phyloP scores from a whole-genome alignment of 2,797 vertebrate genomes.

The Siniperca obscura region DNA sequence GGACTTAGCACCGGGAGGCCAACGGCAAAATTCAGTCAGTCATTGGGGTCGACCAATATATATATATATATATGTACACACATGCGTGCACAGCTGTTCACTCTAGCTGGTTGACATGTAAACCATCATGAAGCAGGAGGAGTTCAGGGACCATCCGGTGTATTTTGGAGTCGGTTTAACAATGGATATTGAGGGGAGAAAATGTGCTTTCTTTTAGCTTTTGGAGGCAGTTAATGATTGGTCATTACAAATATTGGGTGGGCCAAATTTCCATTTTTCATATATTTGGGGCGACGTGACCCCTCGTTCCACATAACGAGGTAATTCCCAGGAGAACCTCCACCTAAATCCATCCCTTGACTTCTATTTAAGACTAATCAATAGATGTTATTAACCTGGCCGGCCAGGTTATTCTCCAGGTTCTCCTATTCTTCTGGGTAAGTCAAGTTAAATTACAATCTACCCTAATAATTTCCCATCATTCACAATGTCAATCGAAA shows the following conservation, averaged over 20 bases:
- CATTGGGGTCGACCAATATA: too few species aligned
- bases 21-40: background rate
- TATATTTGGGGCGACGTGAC: background rate
- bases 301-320: background rate
- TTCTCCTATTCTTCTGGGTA: constrained; percentile 8
- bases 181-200: background rate
- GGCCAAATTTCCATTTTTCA: background rate
- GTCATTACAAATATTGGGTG: background rate
- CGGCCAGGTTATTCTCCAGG: constrained; percentile 15
- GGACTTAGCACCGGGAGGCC: background rate
- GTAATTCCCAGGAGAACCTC: constrained; percentile 29
- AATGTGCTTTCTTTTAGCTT: background rate
- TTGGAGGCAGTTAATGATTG: background rate
- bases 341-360: constrained; percentile 48
- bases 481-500: constrained; percentile 22
- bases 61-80: too few species aligned
- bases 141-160: background rate
- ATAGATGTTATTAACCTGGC: constrained; percentile 44
- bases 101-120: background rate
- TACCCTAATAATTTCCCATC: constrained; percentile 30
- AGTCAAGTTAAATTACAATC: constrained; percentile 29
- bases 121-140: background rate
- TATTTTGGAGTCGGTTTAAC: background rate
- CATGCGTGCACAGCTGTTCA: background rate
- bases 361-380: constrained; percentile 65